Conservation (phyloP, 64 coral and sea anemone genomes). For the Acropora tenuis region DNA sequence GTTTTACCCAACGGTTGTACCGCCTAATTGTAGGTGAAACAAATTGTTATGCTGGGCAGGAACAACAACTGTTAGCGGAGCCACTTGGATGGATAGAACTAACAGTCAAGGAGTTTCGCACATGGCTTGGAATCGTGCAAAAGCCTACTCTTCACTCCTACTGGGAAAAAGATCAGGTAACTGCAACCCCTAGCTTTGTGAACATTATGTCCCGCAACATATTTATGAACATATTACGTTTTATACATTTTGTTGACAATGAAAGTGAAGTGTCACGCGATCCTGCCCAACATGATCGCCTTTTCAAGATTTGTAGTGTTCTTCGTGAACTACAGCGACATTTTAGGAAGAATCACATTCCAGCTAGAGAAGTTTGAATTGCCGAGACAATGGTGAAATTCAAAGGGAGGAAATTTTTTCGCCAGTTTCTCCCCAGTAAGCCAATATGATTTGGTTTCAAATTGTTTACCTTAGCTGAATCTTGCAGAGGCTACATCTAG, state of each 20-base stretch:
- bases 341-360: too few species aligned
- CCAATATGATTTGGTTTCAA: conserved; percentile 38
- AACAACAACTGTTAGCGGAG: not conserved
- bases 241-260: conserved; percentile 63
- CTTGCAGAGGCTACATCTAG: conserved; percentile 17
- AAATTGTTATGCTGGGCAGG: not conserved
- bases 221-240: conserved; percentile 37
- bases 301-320: conserved; percentile 38
- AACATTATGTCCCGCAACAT: conserved; percentile 22
- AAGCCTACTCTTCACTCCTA: conserved; percentile 32
- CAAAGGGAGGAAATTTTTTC: conserved; percentile 36
- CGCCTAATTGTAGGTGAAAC: not conserved
- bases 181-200: conserved; percentile 28
- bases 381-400: conserved; percentile 49
- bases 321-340: conserved; percentile 24
- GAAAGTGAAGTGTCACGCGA: conserved; percentile 15
- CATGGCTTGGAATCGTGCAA: conserved; percentile 25
- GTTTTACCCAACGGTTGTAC: not conserved
- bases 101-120: not conserved
- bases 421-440: conserved; percentile 47
- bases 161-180: conserved; percentile 50
- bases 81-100: not conserved
- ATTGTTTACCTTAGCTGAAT: conserved; percentile 28
- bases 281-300: not conserved
- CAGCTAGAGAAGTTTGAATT: not conserved